Base-by-base conservation (phyloP, 2,888 invertebrate genomes). In the Conops quadrifasciatus region DNA sequence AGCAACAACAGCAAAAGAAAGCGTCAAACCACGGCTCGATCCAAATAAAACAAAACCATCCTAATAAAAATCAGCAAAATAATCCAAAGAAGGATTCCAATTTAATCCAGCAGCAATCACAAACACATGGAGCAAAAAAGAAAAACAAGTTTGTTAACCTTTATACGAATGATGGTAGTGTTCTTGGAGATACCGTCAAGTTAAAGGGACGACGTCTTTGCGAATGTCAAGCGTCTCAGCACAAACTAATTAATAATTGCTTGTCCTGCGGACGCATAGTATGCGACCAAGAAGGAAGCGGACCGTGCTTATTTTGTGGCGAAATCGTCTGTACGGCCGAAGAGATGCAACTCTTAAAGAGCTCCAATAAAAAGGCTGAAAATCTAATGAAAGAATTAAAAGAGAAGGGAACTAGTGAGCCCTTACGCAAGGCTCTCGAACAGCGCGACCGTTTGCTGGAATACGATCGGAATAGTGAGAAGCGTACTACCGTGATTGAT, bases 211-310 rank as follows among this genome's bases (percentile, higher is more conserved):
- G 98, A 49, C 93, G 94, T 80, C 88, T 88, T 65, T 99, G 99
- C 85, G 91, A 95, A 72, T 99, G 99, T 82, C 95, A 98, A 85
- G 98, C 98, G 0, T 89, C 91, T 3, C 93, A 92, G 80, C 99
- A 99, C 84, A 89, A 90, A 69, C 88, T 99, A 62, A 89, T 99
- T 71, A 96, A 95, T 83, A 99, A 99, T 86, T 99, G 99, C 81
- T 83, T 94, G 15, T 90, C 91, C 73, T 99, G 99, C 86, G 99
- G 99, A 0, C 90, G 97, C 71, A 93, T 99, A 73, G 94, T 98
- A 5, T 99, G 98, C 85, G 90, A 90, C 70, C 96, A 97, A 86
- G 99, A 99, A 87, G 98, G 98, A 1, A 93, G 97, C 11, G 99
- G 99, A 0, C 96, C 97, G 0, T 99, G 99, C 82, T 89, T 97